A percentile compares a stretch with the other conserved stretches of the same genome.
Conservation (phyloP, 2,888 invertebrate genomes). For the Cantharis flavilabris region DNA sequence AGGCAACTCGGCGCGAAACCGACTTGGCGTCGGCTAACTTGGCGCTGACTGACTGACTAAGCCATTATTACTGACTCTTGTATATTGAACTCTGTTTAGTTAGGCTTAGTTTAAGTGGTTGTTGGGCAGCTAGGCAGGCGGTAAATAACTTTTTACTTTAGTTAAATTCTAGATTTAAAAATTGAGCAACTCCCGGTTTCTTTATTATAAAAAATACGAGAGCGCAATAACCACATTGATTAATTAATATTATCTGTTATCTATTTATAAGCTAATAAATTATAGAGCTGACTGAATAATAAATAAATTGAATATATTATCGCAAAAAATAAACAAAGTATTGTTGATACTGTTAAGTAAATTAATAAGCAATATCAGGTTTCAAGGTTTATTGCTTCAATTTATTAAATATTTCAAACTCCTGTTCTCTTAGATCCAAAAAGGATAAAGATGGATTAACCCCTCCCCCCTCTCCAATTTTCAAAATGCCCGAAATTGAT, state of each 20-base stretch:
- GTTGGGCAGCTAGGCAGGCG: too few relatives aligned
- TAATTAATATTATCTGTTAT: neutral
- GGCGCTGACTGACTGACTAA: too few relatives aligned
- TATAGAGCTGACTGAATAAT: neutral
- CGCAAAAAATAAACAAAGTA: neutral
- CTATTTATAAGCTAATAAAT: neutral
- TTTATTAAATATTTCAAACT: neutral
- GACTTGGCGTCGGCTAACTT: too few relatives aligned
- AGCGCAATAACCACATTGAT: neutral
- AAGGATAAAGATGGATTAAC: neutral
- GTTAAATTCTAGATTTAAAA: too few relatives aligned
- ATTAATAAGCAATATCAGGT: neutral
- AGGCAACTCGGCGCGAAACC: too few relatives aligned
- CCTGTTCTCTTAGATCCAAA: neutral
- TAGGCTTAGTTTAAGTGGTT: too few relatives aligned
- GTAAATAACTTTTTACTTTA: too few relatives aligned
- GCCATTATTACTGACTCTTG: too few relatives aligned
- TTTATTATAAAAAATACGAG: neutral
- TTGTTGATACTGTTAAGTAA: neutral
- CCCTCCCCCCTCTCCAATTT: neutral
- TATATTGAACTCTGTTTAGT: too few relatives aligned
- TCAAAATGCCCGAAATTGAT: slow-evolving; percentile 3
- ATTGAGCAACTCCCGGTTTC: too few relatives aligned
- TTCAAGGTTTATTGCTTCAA: neutral
- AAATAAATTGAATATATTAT: neutral